Evolutionary conservation across 2,888 invertebrate species (phyloP), one percentile per base, ranked within the genome.

Genomic region (Eucera pruinosa): DNA sequence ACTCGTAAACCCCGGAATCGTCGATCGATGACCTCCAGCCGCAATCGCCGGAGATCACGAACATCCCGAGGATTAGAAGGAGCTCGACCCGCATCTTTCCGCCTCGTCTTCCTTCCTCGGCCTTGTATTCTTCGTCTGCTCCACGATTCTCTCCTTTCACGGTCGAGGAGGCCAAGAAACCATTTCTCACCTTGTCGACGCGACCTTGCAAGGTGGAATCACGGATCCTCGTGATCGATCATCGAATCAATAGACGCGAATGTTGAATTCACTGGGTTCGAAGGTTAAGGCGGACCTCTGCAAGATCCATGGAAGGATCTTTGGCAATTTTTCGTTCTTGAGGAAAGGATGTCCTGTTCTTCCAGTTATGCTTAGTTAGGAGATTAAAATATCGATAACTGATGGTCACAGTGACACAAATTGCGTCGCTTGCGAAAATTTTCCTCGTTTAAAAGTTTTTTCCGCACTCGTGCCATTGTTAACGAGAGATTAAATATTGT

Each of bases 21-120:
- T 68, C 66, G 58, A 68, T 80, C 36, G 84, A 74, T 27, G 86
- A 72, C 55, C 84, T 83, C 87, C 87, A 87, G 55, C 85, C 84
- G 74, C 81, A 79, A 23, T 62, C 81, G 33, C 70, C 74, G 67
- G 83, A 83, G 71, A 85, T 80, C 61, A 87, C 85, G 67, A 90
- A 60, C 74, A 75, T 76, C 60, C 83, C 86, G 62, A 89, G 71
- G 50, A 89, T 79, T 75, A 87, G 75, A 23, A 81, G 58, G 30
- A 64, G 3, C 47, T 70, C 67, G 67, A 69, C 57, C 30, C 71
- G 73, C 84, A 85, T 86, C 57, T 73, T 84, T 70, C 27, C 69
- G 30, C 52, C 50, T 60, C 58, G 45, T 62, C 52, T 41, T 52
- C 58, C 62, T 33, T 36, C 11, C 54, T 36, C 62, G 50, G 13